Percentiles rank a stretch among this genome's conserved stretches.
These are phyloP conservation scores for Pygmarrhopalites habei DNA, from an alignment of 1,140 invertebrate genomes.

Conservation along the genomic window DNA sequence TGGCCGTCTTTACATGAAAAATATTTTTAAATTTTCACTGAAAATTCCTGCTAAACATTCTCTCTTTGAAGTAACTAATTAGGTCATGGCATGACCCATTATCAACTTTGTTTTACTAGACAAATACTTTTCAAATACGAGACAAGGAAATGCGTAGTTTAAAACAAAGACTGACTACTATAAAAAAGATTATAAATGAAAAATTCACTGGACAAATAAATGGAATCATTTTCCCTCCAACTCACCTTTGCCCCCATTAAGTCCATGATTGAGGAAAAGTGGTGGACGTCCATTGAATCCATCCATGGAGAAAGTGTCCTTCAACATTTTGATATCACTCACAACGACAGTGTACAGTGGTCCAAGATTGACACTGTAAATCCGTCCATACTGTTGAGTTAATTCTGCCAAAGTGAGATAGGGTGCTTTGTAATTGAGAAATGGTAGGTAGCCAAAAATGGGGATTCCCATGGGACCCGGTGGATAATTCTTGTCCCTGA, in stretches of 20 bases:
- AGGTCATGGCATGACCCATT: no score
- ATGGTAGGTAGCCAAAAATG: constrained; percentile 67
- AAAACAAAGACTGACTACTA: no score
- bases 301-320: constrained; percentile 61
- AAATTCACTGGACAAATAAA: no score
- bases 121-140: no score
- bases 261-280: constrained; percentile 71
- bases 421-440: constrained; percentile 57
- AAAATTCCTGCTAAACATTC: no score
- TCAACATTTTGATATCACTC: constrained; percentile 60
- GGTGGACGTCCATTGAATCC: constrained; percentile 64
- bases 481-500: constrained; percentile 42
- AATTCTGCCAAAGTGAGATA: constrained; percentile 61
- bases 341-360: constrained; percentile 63
- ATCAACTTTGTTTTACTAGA: no score
- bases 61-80: no score
- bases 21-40: no score
- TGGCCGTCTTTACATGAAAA: no score
- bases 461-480: constrained; percentile 72
- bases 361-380: constrained; percentile 65
- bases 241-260: constrained; percentile 74
- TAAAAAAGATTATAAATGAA: no score
- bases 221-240: no score
- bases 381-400: constrained; percentile 57
- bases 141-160: no score